Evolutionary conservation across 2,797 vertebrate species (phyloP), one percentile per base, ranked within the genome.

Genomic region (Ctenochaetus hawaiiensis): DNA sequence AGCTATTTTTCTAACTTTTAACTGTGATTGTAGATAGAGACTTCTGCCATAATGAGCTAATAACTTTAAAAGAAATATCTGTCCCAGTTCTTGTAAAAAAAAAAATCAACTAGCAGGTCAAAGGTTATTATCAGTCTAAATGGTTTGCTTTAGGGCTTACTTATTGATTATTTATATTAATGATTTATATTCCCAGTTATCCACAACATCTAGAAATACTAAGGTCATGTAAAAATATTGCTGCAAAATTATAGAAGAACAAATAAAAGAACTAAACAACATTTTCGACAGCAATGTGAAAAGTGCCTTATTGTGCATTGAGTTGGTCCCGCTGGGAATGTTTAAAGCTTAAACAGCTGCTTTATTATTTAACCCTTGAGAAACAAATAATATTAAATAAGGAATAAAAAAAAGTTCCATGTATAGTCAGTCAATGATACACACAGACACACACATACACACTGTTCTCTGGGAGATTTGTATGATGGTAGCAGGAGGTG

Each of bases 251-350:
- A 48, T 34, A 63, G 17, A 72, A 58, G 16, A 72, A 64, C 39
- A 47, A 51, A 26, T 26, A 26, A 26, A 26, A 26, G 26, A 26
- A 26, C 26, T 26, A 26, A 26, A 26, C 26, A 26, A 26, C 4
- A 26, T 26, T 26, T 26, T 26, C 26, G 4, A 26, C 4, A 26
- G 26, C 26, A 26, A 26, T 26, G 26, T 62, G 60, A 37, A 59
- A 52, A 59, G 26, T 26, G 49, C 8, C 51, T 59, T n/a, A 5
- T 34, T 12, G 64, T 65, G 65, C 39, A 37, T 64, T 65, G 13
- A 67, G 8, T 78, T 77, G 63, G 62, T 85, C 52, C 57, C n/a
- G 20, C 37, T 22, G 45, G 72, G 72, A 83, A 89, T 84, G 64
- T 75, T 75, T 79, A 84, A 84, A 84, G 75, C 72, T 78, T 23